phyloP scores from a whole-genome alignment of 2,113 vertebrate genomes.

The Cyanistes caeruleus region DNA sequence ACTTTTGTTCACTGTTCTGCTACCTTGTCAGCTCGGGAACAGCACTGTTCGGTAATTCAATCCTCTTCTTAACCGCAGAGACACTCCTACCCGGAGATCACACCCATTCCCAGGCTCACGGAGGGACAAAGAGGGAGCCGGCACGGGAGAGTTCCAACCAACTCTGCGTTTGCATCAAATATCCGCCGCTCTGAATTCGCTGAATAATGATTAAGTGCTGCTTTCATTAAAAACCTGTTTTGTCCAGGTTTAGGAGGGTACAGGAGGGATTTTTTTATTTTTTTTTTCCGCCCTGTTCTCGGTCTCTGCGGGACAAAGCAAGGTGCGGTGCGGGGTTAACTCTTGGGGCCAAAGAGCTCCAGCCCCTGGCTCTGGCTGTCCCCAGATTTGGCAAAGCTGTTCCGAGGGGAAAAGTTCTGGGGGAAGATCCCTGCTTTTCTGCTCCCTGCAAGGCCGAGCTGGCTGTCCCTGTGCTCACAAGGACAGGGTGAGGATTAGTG shows the following conservation, averaged over 20 bases:
- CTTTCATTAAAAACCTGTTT: constrained; percentile 11
- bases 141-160: constrained; percentile 11
- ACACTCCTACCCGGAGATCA: constrained; percentile 63
- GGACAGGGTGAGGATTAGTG: not conserved
- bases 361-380: not conserved
- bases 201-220: not conserved
- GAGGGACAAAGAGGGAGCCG: constrained; percentile 26
- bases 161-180: not conserved
- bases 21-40: constrained; percentile 59
- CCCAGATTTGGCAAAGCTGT: not conserved
- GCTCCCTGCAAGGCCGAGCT: not conserved
- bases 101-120: constrained; percentile 60
- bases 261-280: not conserved
- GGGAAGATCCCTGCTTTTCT: not conserved
- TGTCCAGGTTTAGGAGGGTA: not conserved
- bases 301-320: not conserved
- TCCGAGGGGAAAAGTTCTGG: fast-evolving
- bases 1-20: constrained; percentile 39
- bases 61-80: constrained; percentile 49
- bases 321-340: not conserved
- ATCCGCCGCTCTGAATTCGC: not conserved
- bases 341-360: not conserved
- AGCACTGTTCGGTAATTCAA: constrained; percentile 63
- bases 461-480: not conserved
- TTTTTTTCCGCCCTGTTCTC: fast-evolving